Base-by-base conservation (phyloP, 1,140 invertebrate species). In the Hypsibius dujardini region DNA sequence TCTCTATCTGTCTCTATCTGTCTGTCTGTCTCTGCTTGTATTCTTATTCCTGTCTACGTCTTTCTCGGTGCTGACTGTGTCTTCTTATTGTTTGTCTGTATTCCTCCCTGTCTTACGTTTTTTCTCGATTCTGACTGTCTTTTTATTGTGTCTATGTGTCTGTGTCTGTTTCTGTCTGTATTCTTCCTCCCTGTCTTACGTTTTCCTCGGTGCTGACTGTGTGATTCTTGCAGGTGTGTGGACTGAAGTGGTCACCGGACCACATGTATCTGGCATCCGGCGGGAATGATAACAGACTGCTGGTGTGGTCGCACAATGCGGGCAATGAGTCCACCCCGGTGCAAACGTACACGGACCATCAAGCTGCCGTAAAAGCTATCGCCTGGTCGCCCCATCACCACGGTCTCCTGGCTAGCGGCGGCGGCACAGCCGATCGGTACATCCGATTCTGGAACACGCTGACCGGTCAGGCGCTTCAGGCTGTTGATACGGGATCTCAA, bases 321-420 rank as follows among this genome's bases (percentile, higher is more conserved):
- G 80, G 88, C 1, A 85, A 86, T 12, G 62, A 67, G 42, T 67
- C 12, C 45, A 7, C 12, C 3, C 92, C 93, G 0, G 86, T 94
- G 56, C 94, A 98, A 79, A 95, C 91, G 0, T 98, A 98, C 79
- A 92, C 90, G 0, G 92, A 98, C 75, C 96, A 99, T 82, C 83
- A 94, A 76, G 96, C 96, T 0, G 96, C 96, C 0, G 96, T 99
- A 0, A 96, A 96, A 82, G 96, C 96, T 0, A 97, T 99, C 75
- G 95, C 96, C 1, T 99, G 96, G 96, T 98, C 94, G 1, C 95
- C 95, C 0, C 95, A 98, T 82, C 95, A 98, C 80, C 95, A 98
- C 80, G 95, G 96, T 0, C 81, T 99, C 50, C 81, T 99, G 62
- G 95, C 96, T 1, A 94, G 90, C 72, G 96, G 96, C 56, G 95